Conservation (phyloP, 53 echinoderm and acorn worm species). For the Patiria pectinifera region DNA sequence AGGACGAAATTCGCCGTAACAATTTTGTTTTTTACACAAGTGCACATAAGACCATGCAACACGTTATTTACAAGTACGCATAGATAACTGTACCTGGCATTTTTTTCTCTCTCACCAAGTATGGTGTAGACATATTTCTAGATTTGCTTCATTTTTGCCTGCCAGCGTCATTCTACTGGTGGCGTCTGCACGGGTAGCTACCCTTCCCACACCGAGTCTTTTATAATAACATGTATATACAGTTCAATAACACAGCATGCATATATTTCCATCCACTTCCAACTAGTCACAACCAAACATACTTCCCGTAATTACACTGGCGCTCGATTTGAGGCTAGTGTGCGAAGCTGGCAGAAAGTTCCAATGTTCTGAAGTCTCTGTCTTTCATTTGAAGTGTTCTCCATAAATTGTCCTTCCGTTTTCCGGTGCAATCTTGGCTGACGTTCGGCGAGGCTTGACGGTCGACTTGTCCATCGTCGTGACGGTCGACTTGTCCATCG, state of each 20-base stretch:
- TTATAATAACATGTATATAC: neutral
- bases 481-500: neutral
- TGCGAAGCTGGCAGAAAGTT: neutral
- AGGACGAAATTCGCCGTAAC: too few species aligned
- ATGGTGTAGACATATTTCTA: too few species aligned
- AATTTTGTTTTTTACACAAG: too few species aligned
- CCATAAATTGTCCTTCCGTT: neutral
- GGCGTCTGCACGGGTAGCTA: neutral
- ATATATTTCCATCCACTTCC: neutral
- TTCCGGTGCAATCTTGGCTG: neutral
- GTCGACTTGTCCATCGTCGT: neutral
- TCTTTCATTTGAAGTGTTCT: slow-evolving; percentile 35
- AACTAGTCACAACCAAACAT: neutral
- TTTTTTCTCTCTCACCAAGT: too few species aligned
- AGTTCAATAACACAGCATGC: slow-evolving; percentile 49
- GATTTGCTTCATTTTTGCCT: too few species aligned
- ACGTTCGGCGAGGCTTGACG: neutral
- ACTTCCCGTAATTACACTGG: slow-evolving; percentile 44
- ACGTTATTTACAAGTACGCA: too few species aligned
- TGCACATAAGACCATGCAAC: too few species aligned
- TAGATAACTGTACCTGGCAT: too few species aligned
- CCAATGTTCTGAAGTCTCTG: neutral
- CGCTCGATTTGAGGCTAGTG: slow-evolving; percentile 64
- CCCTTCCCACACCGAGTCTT: neutral
- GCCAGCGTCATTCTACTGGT: neutral